Percentiles rank a stretch among this genome's conserved stretches.
phyloP scores from a whole-genome alignment of 2,888 invertebrate genomes.

The Sarcophaga carnaria region DNA sequence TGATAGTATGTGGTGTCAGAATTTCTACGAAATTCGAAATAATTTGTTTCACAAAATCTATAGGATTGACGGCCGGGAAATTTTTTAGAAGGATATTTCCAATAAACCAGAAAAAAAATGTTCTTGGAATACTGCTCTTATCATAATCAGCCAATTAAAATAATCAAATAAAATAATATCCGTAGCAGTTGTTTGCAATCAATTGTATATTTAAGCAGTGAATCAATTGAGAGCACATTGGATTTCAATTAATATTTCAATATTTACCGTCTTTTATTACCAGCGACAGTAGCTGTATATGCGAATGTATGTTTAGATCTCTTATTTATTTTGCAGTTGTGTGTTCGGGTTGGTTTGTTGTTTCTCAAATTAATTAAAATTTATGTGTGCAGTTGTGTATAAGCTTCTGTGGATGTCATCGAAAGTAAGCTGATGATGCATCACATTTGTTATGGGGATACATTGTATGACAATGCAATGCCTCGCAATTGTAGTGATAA shows the following conservation, averaged over 20 bases:
- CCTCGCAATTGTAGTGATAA: conserved; percentile 1
- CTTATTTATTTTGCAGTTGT: too few relatives aligned
- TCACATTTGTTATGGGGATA: background rate
- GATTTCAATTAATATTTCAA: background rate
- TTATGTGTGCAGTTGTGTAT: conserved; percentile 2
- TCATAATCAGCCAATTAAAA: background rate
- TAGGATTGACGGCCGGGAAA: too few relatives aligned
- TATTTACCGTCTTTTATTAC: background rate
- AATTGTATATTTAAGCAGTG: background rate
- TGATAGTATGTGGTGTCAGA: too few relatives aligned
- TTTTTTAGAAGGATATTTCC: too few relatives aligned
- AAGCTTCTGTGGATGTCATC: background rate
- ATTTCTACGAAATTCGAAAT: too few relatives aligned
- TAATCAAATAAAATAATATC: background rate
- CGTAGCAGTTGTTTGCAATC: background rate
- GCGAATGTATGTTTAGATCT: too few relatives aligned
- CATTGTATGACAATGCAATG: conserved; percentile 5
- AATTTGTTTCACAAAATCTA: too few relatives aligned
- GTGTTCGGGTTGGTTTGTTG: too few relatives aligned
- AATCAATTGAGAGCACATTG: background rate
- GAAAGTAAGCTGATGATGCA: conserved; percentile 15
- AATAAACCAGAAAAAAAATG: too few relatives aligned
- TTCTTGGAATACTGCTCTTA: too few relatives aligned
- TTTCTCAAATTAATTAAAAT: conserved; percentile 53
- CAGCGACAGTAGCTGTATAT: too few relatives aligned